Evolutionary conservation across 2,888 invertebrate genomes (phyloP).

Genomic region (Polymixis lichenea): DNA sequence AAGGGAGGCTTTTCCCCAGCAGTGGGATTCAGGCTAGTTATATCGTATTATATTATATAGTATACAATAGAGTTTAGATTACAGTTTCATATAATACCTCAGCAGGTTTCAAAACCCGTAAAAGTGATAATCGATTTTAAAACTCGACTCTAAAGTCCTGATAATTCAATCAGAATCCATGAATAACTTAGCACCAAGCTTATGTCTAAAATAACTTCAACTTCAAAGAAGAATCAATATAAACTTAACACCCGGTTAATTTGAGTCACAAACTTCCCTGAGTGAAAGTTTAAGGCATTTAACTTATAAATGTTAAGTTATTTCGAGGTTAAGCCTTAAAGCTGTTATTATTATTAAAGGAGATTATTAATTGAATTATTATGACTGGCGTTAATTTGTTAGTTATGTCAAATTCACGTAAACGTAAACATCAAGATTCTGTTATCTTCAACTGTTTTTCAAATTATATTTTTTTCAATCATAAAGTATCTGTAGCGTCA

Average conservation of each 20-base stretch:
- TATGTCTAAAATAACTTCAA: neutral
- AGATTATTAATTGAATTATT: neutral
- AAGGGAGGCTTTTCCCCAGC: no score
- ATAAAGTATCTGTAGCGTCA: no score
- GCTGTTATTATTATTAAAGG: neutral
- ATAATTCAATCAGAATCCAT: constrained; percentile 3
- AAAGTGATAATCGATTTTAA: neutral
- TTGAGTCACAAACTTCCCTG: constrained; percentile 9
- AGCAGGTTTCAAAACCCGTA: neutral
- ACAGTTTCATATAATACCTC: neutral
- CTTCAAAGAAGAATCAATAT: neutral
- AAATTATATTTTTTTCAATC: no score
- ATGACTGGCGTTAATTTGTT: neutral
- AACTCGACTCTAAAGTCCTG: neutral
- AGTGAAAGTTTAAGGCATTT: constrained; percentile 2
- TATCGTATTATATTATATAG: no score
- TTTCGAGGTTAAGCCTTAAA: constrained; percentile 5
- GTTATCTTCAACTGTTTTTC: no score
- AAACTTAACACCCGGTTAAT: constrained; percentile 13
- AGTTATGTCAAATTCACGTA: neutral
- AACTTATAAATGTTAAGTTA: constrained; percentile 34
- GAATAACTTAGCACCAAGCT: neutral
- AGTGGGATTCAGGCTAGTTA: no score
- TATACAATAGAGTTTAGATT: no score
- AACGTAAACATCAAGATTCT: neutral